These are phyloP conservation scores for Aurelia aurita complex sp. Pacific DNA, from an alignment of 30 jellyfish, hydroid and myxozoan species.

Conservation along the genomic window DNA sequence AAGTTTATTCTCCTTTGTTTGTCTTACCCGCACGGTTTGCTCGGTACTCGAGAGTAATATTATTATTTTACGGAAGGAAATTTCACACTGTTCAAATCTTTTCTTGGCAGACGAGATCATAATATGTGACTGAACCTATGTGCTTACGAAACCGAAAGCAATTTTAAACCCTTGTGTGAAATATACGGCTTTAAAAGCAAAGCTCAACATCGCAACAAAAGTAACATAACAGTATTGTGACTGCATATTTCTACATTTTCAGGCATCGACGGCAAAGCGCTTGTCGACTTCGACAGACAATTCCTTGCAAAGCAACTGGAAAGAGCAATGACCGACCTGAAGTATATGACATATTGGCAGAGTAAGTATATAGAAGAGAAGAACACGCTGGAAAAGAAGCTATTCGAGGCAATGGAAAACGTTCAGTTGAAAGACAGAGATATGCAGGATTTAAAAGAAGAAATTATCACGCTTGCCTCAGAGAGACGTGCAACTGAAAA, in stretches of 20 bases:
- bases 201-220: no score
- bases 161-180: no score
- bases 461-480: constrained; percentile 34
- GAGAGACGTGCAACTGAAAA: constrained; percentile 42
- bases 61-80: no score
- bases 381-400: constrained; percentile 67
- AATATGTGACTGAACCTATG: no score
- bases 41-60: no score
- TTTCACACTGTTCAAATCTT: no score
- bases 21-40: no score
- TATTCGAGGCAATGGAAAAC: constrained; percentile 61
- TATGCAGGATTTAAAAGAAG: constrained; percentile 55
- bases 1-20: no score
- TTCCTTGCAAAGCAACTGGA: constrained; percentile 82
- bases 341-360: constrained; percentile 67
- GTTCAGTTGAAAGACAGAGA: constrained; percentile 35
- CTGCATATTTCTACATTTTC: background rate
- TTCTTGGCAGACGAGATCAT: no score
- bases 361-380: constrained; percentile 70
- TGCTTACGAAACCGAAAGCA: no score
- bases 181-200: no score
- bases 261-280: constrained; percentile 86
- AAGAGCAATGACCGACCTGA: constrained; percentile 68
- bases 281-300: constrained; percentile 80
- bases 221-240: no score